phyloP scores from a whole-genome alignment of 2,888 invertebrate species.

The Hirtodrosophila trivittata region DNA sequence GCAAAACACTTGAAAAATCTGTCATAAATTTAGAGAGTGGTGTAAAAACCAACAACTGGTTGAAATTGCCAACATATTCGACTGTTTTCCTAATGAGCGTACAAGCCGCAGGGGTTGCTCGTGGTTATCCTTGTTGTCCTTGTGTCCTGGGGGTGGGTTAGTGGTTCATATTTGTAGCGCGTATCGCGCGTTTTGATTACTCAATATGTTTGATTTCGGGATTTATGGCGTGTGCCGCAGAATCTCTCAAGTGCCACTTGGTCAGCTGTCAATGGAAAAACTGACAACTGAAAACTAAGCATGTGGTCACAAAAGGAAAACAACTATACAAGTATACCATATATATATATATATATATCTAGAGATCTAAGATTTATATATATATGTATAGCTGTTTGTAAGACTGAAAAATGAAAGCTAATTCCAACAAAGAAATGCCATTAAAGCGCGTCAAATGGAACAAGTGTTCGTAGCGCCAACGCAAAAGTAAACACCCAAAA shows the following conservation, averaged over 20 bases:
- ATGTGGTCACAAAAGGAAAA: conserved; percentile 40
- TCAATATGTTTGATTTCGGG: conserved; percentile 82
- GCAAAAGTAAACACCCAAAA: conserved; percentile 26
- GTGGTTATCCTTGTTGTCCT: conserved; percentile 12
- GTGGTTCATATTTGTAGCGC: conserved; percentile 29
- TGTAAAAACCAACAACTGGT: conserved; percentile 70
- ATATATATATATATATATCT: not conserved
- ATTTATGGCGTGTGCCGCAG: conserved; percentile 55
- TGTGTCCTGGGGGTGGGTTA: conserved; percentile 13
- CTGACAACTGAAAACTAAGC: conserved; percentile 14
- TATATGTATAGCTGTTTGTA: not conserved
- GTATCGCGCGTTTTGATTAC: conserved; percentile 72
- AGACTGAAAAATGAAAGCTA: conserved; percentile 42
- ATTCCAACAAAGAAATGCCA: conserved; percentile 60
- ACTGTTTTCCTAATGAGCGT: conserved; percentile 72
- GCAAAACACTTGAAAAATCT: conserved; percentile 75
- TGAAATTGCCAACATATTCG: conserved; percentile 78
- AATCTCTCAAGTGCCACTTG: conserved; percentile 60
- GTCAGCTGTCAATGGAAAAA: conserved; percentile 57
- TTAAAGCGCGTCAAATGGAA: conserved; percentile 41
- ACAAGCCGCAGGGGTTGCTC: conserved; percentile 31
- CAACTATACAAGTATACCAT: not conserved
- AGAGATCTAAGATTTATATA: no score
- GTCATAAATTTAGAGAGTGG: conserved; percentile 66
- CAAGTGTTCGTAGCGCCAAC: conserved; percentile 44